Evolutionary conservation across 2,888 invertebrate species (phyloP), one percentile per base, ranked within the genome.

Genomic region (Dioctria linearis): DNA sequence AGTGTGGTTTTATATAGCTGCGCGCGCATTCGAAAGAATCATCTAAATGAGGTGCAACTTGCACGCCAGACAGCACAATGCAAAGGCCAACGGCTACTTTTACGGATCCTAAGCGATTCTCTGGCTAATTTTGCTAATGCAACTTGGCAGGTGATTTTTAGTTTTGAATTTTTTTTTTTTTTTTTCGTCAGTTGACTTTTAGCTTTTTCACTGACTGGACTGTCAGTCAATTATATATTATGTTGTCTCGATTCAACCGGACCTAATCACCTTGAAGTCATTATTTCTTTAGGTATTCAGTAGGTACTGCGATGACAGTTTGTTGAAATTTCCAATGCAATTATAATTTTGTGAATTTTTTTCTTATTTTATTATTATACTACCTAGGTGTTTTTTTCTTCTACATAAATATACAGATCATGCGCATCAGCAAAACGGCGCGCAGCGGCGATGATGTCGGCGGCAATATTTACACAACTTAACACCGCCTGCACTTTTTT

Each of bases 61-160:
- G 73, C 76, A 63, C 42, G 63, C 49, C 76, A 49, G 46, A 25
- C 25, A 25, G 25, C 59, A 49, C 63, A 76, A 51, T 76, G 76
- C 25, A 25, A 25, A 0, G 25, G 25, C 76, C 76, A 76, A 25
- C 76, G 76, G 76, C 76, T 76, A 46, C 76, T 49, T 39, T 37
- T 42, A 57, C 67, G 54, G 57, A 71, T 78, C 78, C 78, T 71
- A 78, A 73, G 57, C 54, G 73, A 57, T 5, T 79, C 40, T 57
- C 49, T 71, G 81, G 79, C 79, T 81, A 81, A 81, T 81, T 81
- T 81, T 67, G 81, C 81, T 81, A 81, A 81, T 81, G 79, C 75
- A 54, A 37, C 75, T 67, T 46, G 75, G 81, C 81, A 81, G 81
- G 81, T 81, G 81, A 25, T 25, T 25, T 25, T 25, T 25, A 25